Conservation (phyloP, 1,140 invertebrate genomes). For the Bombyx mandarina region DNA sequence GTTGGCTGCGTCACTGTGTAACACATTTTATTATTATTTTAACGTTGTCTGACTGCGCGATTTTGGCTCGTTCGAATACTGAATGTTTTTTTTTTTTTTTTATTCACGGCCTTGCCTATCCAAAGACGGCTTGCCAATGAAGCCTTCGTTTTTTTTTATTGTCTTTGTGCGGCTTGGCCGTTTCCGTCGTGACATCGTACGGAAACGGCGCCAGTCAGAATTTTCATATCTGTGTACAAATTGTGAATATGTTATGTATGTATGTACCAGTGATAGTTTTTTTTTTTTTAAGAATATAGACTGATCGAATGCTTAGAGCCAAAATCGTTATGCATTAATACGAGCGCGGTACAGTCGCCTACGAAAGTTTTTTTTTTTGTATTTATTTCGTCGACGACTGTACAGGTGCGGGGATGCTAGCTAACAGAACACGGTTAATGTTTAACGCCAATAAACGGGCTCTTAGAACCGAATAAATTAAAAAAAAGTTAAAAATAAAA, state of each 20-base stretch:
- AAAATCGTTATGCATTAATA: slow-evolving; percentile 11
- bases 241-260: neutral
- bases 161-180: too few species aligned
- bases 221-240: too few species aligned
- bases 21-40: slow-evolving; percentile 14
- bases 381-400: neutral
- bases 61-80: slow-evolving; percentile 8
- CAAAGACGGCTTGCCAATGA: too few species aligned
- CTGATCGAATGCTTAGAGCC: slow-evolving; percentile 14
- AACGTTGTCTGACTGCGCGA: slow-evolving; percentile 2
- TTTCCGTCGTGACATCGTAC: too few species aligned
- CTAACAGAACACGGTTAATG: slow-evolving; percentile 13
- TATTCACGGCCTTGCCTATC: neutral
- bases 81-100: neutral
- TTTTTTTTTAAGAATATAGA: slow-evolving; percentile 3
- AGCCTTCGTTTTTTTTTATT: too few species aligned
- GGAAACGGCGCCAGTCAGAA: too few species aligned
- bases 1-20: slow-evolving; percentile 2
- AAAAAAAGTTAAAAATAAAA: neutral
- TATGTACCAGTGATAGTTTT: slow-evolving; percentile 1
- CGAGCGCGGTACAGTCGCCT: slow-evolving; percentile 7
- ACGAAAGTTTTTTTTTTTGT: slow-evolving; percentile 1
- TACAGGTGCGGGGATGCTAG: slow-evolving; percentile 20
- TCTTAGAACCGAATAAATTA: neutral
- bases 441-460: slow-evolving; percentile 5